A percentile compares a stretch with the other conserved stretches of the same genome.
phyloP scores from a whole-genome alignment of 2,888 invertebrate species.

The Tinea semifulvella region DNA sequence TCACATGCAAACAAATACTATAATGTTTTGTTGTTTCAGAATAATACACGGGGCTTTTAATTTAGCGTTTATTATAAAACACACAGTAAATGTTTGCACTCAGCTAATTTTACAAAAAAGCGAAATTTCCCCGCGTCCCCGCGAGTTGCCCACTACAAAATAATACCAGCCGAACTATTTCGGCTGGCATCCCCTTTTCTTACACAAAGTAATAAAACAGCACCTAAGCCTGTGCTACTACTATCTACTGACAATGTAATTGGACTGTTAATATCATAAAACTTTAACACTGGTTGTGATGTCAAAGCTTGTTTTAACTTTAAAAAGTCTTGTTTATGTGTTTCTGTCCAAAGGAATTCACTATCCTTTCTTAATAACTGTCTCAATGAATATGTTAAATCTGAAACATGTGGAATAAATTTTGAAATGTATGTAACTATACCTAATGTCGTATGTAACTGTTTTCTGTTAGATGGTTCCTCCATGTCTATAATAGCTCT shows the following conservation, averaged over 20 bases:
- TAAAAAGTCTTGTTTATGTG: conserved; percentile 15
- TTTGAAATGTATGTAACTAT: conserved; percentile 19
- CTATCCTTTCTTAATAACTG: conserved; percentile 17
- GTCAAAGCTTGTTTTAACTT: conserved; percentile 15
- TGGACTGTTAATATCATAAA: conserved; percentile 13
- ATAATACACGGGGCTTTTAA: too few relatives aligned
- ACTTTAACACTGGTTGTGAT: conserved; percentile 16
- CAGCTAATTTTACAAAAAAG: too few relatives aligned
- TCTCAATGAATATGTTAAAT: conserved; percentile 15
- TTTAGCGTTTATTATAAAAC: too few relatives aligned
- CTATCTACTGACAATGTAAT: conserved; percentile 16
- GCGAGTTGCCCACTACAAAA: too few relatives aligned
- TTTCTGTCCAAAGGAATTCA: conserved; percentile 16
- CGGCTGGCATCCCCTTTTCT: too few relatives aligned
- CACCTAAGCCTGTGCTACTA: conserved; percentile 16
- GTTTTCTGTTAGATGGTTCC: conserved; percentile 16
- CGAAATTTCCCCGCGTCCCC: too few relatives aligned
- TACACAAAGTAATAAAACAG: conserved; percentile 17
- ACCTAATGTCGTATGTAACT: conserved; percentile 17
- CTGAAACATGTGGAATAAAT: conserved; percentile 18
- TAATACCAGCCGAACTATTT: too few relatives aligned
- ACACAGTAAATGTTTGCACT: too few relatives aligned
- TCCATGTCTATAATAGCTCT: conserved; percentile 15
- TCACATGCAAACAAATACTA: too few relatives aligned
- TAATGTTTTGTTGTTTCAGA: too few relatives aligned